A percentile compares a stretch with the other conserved stretches of the same genome.
Evolutionary conservation across 2,113 vertebrate species (phyloP).

Genomic region (Pristiophorus japonicus): DNA sequence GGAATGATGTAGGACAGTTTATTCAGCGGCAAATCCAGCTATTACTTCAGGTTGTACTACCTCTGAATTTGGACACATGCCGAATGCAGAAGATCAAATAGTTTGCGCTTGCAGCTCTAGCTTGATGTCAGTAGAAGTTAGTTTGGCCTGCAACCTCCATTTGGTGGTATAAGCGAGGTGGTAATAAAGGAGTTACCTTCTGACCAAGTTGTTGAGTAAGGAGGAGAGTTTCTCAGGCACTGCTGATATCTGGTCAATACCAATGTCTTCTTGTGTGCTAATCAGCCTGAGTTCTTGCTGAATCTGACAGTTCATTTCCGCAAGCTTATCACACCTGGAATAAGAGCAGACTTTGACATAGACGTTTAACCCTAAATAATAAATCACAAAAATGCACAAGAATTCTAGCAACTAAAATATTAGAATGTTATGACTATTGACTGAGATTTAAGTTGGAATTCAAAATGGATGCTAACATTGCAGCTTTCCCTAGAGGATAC

Average conservation of each 20-base stretch:
- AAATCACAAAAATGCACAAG: neutral
- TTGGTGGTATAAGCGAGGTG: neutral
- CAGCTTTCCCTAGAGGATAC: neutral
- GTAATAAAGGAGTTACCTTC: constrained; percentile 62
- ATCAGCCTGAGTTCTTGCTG: constrained; percentile 75
- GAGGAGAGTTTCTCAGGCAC: constrained; percentile 59
- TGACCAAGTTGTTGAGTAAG: constrained; percentile 68
- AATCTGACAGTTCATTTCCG: constrained; percentile 62
- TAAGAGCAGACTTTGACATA: constrained; percentile 20
- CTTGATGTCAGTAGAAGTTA: neutral
- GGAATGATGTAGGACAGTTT: neutral
- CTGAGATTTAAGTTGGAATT: neutral
- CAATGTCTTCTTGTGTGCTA: constrained; percentile 53
- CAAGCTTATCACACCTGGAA: constrained; percentile 75
- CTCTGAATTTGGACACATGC: neutral
- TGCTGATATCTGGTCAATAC: constrained; percentile 54
- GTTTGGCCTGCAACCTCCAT: neutral
- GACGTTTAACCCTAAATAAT: neutral
- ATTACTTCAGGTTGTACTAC: neutral
- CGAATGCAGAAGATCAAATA: neutral
- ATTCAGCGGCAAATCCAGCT: neutral
- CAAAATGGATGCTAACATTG: neutral
- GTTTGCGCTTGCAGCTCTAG: neutral
- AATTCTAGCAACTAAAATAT: neutral
- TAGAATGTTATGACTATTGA: neutral